Percentiles rank a stretch among this genome's conserved stretches.
These are phyloP conservation scores for Enhydra lutris DNA, from an alignment of 2,113 vertebrate genomes.

Conservation along the genomic window DNA sequence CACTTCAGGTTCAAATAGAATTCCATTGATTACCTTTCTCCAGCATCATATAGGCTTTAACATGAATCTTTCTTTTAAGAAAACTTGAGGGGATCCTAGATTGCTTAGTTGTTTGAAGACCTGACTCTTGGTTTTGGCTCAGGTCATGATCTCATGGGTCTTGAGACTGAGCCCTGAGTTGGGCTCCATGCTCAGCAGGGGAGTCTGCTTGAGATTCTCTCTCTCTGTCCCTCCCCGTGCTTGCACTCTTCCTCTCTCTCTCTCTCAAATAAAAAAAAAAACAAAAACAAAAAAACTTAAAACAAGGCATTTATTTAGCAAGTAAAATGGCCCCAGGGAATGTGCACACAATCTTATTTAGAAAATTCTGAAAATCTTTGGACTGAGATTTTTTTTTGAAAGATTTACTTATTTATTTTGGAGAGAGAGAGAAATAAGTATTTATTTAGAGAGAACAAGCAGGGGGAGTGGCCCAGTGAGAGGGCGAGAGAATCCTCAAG, in stretches of 20 bases:
- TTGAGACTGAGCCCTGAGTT: neutral
- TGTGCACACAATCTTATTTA: neutral
- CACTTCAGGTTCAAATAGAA: neutral
- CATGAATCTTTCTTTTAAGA: neutral
- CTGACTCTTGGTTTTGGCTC: neutral
- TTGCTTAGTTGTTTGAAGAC: neutral
- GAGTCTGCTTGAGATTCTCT: neutral
- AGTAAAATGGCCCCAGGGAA: neutral
- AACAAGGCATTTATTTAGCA: neutral
- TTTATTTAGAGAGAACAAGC: too few relatives aligned
- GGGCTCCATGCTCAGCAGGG: neutral
- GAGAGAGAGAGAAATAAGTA: too few relatives aligned
- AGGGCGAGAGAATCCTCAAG: neutral
- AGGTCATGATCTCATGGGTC: neutral
- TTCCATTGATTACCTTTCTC: constrained; percentile 1
- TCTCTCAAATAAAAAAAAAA: neutral
- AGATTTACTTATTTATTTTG: neutral
- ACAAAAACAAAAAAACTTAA: neutral
- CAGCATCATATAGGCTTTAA: neutral
- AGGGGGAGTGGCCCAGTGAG: neutral
- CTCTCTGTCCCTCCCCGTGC: neutral
- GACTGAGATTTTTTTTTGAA: neutral
- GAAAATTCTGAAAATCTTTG: constrained; percentile 22
- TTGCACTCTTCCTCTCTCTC: neutral
- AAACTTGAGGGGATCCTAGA: neutral